Base-by-base conservation (phyloP, 1,140 invertebrate species). In the Leptopilina boulardi region DNA sequence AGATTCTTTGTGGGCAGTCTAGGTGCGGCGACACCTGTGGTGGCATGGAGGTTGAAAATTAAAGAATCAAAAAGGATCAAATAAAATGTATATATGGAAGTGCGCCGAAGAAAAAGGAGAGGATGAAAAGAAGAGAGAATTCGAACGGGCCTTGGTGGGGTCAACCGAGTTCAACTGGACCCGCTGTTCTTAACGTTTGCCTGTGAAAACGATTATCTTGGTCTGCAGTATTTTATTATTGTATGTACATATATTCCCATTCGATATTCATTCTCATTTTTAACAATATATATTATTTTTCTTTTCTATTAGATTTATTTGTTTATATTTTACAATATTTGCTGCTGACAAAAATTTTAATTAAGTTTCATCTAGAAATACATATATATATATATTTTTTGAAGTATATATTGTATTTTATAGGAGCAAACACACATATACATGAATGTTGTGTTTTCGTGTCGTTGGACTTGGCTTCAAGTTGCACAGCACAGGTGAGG, bases 101-200 rank as follows among this genome's bases (percentile, higher is more conserved):
- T 66, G 26, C 59, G 59, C 59, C 21, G 47, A n/a, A 66, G 59
- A 74, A n/a, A 75, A 41, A 38, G 73, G 73, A 30, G 70, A 41
- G 70, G 10, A 71, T 30, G 41, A 44, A 23, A 54, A 51, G 42
- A n/a, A 70, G 66, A 70, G 66, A 51, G 84, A 80, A 86, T 79
- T 84, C 79, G 81, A 87, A 83, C 77, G 80, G 77, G 70, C 66
- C 38, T 21, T n/a, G n/a, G 26, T 77, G 83, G 79, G 86, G 86
- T 87, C 86, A 87, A 85, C 74, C 73, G 85, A 87, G 86, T 87
- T 87, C 86, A 87, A 84, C 84, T 80, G 73, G 81, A 70, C 59
- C 54, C 19, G 54, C 38, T 42, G 74, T 75, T 72, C 76, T 71
- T 77, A 76, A 59, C 71, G 70, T 81, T 81, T 72, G 77, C 70